These are phyloP conservation scores for Petaurus breviceps DNA, from an alignment of 2,113 vertebrate genomes.

Conservation along the genomic window DNA sequence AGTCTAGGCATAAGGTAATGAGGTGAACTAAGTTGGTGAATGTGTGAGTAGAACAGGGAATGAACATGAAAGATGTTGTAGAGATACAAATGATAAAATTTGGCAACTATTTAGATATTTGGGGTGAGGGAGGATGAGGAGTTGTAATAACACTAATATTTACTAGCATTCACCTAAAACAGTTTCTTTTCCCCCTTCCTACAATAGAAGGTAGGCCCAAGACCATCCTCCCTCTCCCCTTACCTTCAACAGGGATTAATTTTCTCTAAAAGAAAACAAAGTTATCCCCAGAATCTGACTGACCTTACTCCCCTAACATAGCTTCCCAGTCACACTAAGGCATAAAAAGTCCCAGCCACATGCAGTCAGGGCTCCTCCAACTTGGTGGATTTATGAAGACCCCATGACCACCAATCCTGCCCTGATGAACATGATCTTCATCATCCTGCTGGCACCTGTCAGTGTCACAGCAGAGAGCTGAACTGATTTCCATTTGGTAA, in stretches of 20 bases:
- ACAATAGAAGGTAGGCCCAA: neutral
- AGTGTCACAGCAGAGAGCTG: neutral
- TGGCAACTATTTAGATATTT: neutral
- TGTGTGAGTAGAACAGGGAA: neutral
- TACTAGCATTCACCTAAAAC: neutral
- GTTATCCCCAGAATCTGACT: neutral
- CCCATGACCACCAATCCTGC: neutral
- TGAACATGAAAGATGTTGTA: neutral
- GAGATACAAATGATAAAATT: neutral
- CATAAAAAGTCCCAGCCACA: neutral
- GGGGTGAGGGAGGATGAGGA: neutral
- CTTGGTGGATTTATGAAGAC: neutral
- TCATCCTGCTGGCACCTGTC: neutral
- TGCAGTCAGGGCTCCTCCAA: neutral
- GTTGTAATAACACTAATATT: neutral
- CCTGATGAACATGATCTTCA: neutral
- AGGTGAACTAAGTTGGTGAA: neutral
- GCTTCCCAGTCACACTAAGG: neutral
- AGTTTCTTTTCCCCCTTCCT: neutral
- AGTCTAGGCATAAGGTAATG: neutral
- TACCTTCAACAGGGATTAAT: neutral
- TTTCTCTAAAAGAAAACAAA: neutral
- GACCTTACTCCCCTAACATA: neutral
- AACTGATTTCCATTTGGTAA: neutral
- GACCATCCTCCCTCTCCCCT: neutral